A percentile compares a stretch with the other conserved stretches of the same genome.
Evolutionary conservation across 2,113 vertebrate genomes (phyloP).

Genomic region (Eublepharis macularius): DNA sequence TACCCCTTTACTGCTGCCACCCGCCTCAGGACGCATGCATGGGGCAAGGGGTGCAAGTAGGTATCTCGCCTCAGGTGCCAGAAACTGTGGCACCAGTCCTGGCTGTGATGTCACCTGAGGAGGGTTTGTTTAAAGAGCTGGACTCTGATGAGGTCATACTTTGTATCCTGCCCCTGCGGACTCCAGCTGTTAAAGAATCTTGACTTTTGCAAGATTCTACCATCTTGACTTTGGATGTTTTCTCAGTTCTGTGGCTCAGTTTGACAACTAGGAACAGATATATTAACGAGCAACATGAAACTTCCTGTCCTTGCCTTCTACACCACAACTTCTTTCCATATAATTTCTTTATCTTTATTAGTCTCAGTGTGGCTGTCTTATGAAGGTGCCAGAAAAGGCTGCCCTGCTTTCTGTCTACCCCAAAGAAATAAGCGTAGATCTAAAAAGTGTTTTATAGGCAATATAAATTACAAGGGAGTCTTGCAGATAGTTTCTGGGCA

Average conservation of each 20-base stretch:
- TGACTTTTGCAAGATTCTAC: no score
- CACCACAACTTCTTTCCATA: background rate
- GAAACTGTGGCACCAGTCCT: no score
- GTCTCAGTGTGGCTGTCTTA: background rate
- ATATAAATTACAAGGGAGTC: slow-evolving; percentile 69
- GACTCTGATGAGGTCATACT: no score
- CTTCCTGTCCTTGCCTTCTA: background rate
- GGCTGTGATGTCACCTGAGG: no score
- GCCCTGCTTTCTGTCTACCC: background rate
- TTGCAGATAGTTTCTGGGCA: slow-evolving; percentile 60
- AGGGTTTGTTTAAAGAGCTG: no score
- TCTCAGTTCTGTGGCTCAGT: background rate
- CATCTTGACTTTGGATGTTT: background rate
- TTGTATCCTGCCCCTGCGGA: no score
- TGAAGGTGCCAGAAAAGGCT: slow-evolving; percentile 29
- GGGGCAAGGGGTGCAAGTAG: no score
- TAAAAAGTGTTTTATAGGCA: slow-evolving; percentile 66
- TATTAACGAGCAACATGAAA: background rate
- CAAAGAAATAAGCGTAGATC: slow-evolving; percentile 61
- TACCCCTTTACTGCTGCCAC: no score
- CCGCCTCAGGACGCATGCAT: no score
- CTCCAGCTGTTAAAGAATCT: no score
- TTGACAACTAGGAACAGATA: background rate
- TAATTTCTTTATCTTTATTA: slow-evolving; percentile 31
- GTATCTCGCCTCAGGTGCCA: no score